Evolutionary conservation across 2,113 vertebrate genomes (phyloP).

Genomic region (Heptranchias perlo): DNA sequence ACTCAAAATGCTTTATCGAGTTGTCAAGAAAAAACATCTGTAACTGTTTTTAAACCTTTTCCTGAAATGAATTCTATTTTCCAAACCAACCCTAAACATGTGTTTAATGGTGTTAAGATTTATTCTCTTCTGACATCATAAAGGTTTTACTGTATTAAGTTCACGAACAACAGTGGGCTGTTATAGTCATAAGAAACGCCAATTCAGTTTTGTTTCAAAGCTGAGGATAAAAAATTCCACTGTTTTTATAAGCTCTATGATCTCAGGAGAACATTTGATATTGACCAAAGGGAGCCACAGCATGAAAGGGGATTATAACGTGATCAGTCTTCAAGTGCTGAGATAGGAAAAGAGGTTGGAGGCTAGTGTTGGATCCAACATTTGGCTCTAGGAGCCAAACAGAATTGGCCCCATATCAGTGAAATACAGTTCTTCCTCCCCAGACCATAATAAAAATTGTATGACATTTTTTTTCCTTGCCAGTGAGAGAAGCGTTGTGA

Average conservation of each 20-base stretch:
- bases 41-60: neutral
- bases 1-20: neutral
- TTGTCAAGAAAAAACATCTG: neutral
- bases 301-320: neutral
- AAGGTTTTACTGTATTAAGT: neutral
- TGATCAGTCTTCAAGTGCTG: neutral
- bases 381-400: neutral
- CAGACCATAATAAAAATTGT: neutral
- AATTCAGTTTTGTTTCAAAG: too few species aligned
- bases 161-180: neutral
- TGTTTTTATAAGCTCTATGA: neutral
- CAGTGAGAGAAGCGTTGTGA: neutral
- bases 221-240: neutral
- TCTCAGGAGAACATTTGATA: neutral
- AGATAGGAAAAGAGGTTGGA: neutral
- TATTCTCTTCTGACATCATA: neutral
- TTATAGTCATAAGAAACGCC: too few species aligned
- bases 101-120: neutral
- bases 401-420: neutral
- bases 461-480: neutral
- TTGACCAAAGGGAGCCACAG: neutral
- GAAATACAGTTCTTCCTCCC: neutral
- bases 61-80: neutral
- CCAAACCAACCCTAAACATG: neutral
- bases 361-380: too few species aligned